phyloP scores from a whole-genome alignment of 2,888 invertebrate genomes.

The Polydesmus complanatus region DNA sequence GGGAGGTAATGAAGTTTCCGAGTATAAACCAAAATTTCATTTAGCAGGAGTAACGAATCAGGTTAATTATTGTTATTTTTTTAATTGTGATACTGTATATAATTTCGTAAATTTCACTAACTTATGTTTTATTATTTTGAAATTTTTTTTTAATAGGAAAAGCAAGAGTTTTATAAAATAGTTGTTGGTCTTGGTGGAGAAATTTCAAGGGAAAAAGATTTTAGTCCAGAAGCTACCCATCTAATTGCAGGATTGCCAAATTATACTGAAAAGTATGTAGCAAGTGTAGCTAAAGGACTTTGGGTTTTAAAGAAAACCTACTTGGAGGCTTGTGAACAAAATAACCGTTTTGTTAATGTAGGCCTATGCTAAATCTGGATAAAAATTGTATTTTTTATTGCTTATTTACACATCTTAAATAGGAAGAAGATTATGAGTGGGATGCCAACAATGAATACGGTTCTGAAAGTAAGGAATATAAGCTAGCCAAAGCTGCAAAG shows the following conservation, averaged over 20 bases:
- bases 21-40: not conserved
- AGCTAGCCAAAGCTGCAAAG: slow-evolving; percentile 30
- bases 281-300: slow-evolving; percentile 71
- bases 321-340: slow-evolving; percentile 48
- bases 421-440: slow-evolving; percentile 76
- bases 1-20: too few relatives aligned
- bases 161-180: slow-evolving; percentile 23
- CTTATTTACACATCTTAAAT: slow-evolving; percentile 18
- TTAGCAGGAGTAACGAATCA: slow-evolving; percentile 25
- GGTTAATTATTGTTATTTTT: slow-evolving; percentile 15
- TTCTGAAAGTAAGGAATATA: slow-evolving; percentile 19
- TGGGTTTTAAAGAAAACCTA: slow-evolving; percentile 77
- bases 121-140: too few relatives aligned
- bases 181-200: slow-evolving; percentile 49
- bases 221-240: slow-evolving; percentile 55
- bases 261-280: slow-evolving; percentile 75
- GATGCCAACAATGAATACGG: slow-evolving; percentile 48
- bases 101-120: not conserved
- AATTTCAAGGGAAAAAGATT: slow-evolving; percentile 37
- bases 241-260: slow-evolving; percentile 52
- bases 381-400: not conserved
- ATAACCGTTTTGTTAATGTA: slow-evolving; percentile 50
- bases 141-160: too few relatives aligned
- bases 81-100: not conserved
- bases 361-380: slow-evolving; percentile 25